A percentile compares a stretch with the other conserved stretches of the same genome.
Conservation (phyloP, 2,888 invertebrate genomes). For the Coenonympha arcania region DNA sequence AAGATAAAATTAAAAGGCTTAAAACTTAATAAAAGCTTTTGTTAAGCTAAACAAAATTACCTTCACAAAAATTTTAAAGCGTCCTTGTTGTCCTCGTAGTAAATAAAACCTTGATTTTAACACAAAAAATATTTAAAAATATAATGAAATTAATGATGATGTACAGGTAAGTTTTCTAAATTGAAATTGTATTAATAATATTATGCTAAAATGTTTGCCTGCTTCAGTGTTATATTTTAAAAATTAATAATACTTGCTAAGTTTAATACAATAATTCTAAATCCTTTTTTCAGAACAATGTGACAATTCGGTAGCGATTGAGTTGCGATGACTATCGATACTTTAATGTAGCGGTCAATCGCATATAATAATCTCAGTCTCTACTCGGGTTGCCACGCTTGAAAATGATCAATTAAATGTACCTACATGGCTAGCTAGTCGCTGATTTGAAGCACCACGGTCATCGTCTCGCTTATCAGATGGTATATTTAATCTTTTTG, state of each 20-base stretch:
- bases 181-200: background rate
- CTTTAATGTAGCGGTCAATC: constrained; percentile 64
- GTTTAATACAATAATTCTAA: background rate
- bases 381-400: constrained; percentile 67
- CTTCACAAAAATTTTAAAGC: too few relatives aligned
- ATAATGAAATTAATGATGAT: too few relatives aligned
- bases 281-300: constrained; percentile 44
- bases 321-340: constrained; percentile 59
- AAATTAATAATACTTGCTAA: background rate
- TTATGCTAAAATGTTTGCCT: constrained; percentile 14
- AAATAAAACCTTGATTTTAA: too few relatives aligned
- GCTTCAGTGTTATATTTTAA: constrained; percentile 10
- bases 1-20: too few relatives aligned
- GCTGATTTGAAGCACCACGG: constrained; percentile 72
- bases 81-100: too few relatives aligned
- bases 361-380: constrained; percentile 43
- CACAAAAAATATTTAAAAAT: background rate
- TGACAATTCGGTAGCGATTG: constrained; percentile 70
- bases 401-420: constrained; percentile 50
- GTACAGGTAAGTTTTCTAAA: constrained; percentile 2
- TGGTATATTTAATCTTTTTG: constrained; percentile 5
- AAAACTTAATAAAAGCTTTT: too few relatives aligned
- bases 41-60: too few relatives aligned
- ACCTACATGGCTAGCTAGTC: constrained; percentile 68
- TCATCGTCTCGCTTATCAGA: constrained; percentile 64